Evolutionary conservation across 1,140 invertebrate genomes (phyloP).

Genomic region (Schlechtendalia chinensis): DNA sequence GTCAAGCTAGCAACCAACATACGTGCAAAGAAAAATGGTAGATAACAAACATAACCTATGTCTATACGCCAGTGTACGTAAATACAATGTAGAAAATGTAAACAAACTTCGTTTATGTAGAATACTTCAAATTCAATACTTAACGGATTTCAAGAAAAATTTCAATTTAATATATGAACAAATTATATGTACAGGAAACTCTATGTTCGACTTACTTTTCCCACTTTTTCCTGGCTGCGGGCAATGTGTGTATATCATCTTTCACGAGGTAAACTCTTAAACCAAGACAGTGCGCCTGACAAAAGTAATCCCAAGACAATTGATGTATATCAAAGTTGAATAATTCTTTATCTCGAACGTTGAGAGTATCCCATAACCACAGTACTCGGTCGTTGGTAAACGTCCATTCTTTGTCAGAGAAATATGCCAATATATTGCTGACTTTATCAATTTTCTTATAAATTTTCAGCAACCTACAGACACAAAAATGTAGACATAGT

Average conservation of each 20-base stretch:
- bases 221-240: slow-evolving; percentile 59
- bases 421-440: slow-evolving; percentile 68
- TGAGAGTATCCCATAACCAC: slow-evolving; percentile 63
- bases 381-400: slow-evolving; percentile 69
- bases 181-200: no score
- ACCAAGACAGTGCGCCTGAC: slow-evolving; percentile 62
- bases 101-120: no score
- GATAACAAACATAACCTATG: no score
- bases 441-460: slow-evolving; percentile 74
- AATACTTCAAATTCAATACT: no score
- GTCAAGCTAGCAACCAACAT: no score
- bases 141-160: no score
- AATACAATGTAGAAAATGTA: no score
- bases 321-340: slow-evolving; percentile 71
- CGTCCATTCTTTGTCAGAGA: slow-evolving; percentile 69
- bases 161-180: no score
- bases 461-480: slow-evolving; percentile 67
- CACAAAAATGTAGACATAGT: neutral
- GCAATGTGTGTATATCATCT: slow-evolving; percentile 62
- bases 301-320: slow-evolving; percentile 63
- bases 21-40: no score
- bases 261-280: slow-evolving; percentile 64
- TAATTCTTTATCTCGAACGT: slow-evolving; percentile 62
- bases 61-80: no score
- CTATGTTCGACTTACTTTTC: slow-evolving; percentile 56